Evolutionary conservation across 2,113 vertebrate species (phyloP).

Genomic region (Proterorhinus semilunaris): DNA sequence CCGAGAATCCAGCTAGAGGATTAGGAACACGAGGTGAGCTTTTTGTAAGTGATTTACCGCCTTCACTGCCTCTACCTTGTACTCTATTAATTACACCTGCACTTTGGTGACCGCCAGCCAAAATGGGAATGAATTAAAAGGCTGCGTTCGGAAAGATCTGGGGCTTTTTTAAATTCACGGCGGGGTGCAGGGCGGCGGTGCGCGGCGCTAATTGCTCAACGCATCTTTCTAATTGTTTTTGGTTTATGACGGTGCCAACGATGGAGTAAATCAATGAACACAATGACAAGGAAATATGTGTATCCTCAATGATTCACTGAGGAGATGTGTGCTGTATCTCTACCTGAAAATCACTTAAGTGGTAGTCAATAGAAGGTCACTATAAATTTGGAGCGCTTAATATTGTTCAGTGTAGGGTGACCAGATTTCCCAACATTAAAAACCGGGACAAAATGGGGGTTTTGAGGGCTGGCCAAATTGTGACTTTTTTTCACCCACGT

Average conservation of each 20-base stretch:
- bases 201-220: not conserved
- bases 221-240: slow-evolving; percentile 7
- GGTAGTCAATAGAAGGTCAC: not conserved
- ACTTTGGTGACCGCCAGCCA: not conserved
- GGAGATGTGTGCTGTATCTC: not conserved
- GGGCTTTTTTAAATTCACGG: slow-evolving; percentile 11
- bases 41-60: slow-evolving; percentile 33
- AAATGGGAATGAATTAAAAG: slow-evolving; percentile 22
- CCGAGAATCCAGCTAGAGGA: slow-evolving; percentile 45
- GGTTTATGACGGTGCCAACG: not conserved
- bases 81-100: slow-evolving; percentile 34
- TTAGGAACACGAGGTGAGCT: slow-evolving; percentile 24
- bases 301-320: not conserved
- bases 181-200: slow-evolving; percentile 7
- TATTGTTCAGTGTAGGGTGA: not conserved
- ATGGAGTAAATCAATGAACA: slow-evolving; percentile 1
- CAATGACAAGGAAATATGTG: slow-evolving; percentile 1
- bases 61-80: not conserved
- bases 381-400: not conserved
- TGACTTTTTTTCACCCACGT: too few species aligned
- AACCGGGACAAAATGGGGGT: too few species aligned
- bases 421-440: too few species aligned
- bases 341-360: not conserved
- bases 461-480: too few species aligned
- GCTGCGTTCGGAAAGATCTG: slow-evolving; percentile 18